Evolutionary conservation across 1,140 invertebrate species (phyloP), one percentile per base, ranked within the genome.

Genomic region (Zaprionus nigranus): DNA sequence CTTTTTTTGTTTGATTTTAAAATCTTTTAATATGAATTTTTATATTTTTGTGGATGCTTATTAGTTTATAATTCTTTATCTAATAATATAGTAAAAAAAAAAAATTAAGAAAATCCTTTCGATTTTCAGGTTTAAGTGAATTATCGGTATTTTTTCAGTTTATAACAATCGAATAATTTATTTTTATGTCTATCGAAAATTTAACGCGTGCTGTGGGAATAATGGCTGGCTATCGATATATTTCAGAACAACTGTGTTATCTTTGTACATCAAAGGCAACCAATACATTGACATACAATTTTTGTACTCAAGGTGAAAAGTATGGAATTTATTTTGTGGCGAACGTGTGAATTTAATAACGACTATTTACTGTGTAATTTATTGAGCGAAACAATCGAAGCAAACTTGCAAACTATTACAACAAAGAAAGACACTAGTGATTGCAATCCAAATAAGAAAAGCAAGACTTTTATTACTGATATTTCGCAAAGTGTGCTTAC

Each of bases 241-340:
- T 74, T 12, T 4, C 5, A 5, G 43, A 60, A 2, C 24, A 62
- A 62, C 51, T 51, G 28, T 62, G 58, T 30, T 36, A 24, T 26
- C 12, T 60, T 36, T 28, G 56, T 59, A 17, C 53, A 40, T 40
- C n/a, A 43, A 66, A 59, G 40, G 51, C 28, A 69, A 75, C 54
- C 24, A 51, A 51, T 49, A 70, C 70, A 72, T 59, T 57, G 56
- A 71, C 51, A 75, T 17, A 43, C 62, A 78, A 81, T 73, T 78
- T 78, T 78, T 72, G 66, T 71, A 81, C 56, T 61, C 77, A 77
- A 78, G 81, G 73, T 74, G 79, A 90, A 83, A 80, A 87, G 85
- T 81, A 87, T 87, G 84, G 85, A 90, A 90, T 61, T 85, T 72
- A 70, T 81, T 66, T 84, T 83, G 67, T 70, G 56, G 69, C 84